Conservation (phyloP, 2,113 vertebrate species). For the Emydura subglobosa region DNA sequence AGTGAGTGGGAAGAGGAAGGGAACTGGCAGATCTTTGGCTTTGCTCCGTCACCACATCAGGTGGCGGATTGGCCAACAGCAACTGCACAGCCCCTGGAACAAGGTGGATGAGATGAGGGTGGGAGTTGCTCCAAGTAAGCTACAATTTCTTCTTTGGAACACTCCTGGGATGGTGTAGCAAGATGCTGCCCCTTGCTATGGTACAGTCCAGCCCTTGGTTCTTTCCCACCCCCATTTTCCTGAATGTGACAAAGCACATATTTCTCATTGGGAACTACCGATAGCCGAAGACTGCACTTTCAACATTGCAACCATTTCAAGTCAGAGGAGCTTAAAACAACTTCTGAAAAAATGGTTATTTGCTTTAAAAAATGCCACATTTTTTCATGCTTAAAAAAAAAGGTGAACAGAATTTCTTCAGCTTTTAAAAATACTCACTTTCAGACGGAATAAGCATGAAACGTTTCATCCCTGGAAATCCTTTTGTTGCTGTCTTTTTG, state of each 20-base stretch:
- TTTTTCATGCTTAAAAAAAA: background rate
- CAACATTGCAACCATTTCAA: background rate
- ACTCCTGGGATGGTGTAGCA: rapidly evolving
- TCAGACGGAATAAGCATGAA: background rate
- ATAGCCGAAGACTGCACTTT: background rate
- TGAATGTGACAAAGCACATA: background rate
- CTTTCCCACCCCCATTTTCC: background rate
- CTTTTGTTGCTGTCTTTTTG: background rate
- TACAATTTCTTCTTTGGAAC: background rate
- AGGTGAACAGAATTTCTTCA: background rate
- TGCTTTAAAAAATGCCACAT: background rate
- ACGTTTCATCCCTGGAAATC: background rate
- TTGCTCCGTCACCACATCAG: rapidly evolving
- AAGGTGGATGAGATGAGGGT: background rate
- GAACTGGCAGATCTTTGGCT: background rate
- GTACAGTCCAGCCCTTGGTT: background rate
- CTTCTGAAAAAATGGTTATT: background rate
- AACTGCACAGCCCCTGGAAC: background rate
- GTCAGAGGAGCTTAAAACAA: background rate
- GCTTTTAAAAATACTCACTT: background rate
- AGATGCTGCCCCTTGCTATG: background rate
- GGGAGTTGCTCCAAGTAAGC: background rate
- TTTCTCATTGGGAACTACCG: background rate
- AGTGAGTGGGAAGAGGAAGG: background rate
- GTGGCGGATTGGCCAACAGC: rapidly evolving